Conservation (phyloP, 2,888 invertebrate species). For the Pilophorus perplexus region DNA sequence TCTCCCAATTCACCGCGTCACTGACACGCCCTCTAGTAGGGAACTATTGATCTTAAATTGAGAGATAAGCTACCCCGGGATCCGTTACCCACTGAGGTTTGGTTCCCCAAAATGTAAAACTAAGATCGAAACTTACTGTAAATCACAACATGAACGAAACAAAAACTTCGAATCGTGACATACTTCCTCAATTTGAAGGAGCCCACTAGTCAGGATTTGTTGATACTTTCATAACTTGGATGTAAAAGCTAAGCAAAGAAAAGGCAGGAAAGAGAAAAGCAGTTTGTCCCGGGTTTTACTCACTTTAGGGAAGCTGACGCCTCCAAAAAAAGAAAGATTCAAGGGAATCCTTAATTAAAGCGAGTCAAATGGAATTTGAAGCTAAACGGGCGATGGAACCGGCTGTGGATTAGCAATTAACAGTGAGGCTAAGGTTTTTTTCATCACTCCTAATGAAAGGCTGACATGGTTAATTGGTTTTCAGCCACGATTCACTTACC, state of each 20-base stretch:
- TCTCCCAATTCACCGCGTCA: no score
- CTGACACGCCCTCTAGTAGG: no score
- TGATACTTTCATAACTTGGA: no score
- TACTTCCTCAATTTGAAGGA: no score
- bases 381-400: slow-evolving; percentile 31
- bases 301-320: slow-evolving; percentile 8
- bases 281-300: slow-evolving; percentile 12
- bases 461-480: slow-evolving; percentile 29
- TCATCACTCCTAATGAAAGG: slow-evolving; percentile 20
- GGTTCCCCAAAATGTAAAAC: no score
- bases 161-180: no score
- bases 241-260: slow-evolving; percentile 9
- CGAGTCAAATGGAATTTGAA: slow-evolving; percentile 35
- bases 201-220: no score
- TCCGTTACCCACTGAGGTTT: no score
- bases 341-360: slow-evolving; percentile 37
- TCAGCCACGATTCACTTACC: slow-evolving; percentile 20
- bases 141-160: no score
- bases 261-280: slow-evolving; percentile 11
- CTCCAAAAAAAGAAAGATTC: slow-evolving; percentile 11
- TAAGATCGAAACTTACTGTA: no score
- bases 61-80: no score
- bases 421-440: slow-evolving; percentile 15
- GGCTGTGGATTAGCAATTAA: slow-evolving; percentile 38
- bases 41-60: no score